Evolutionary conservation across 2,888 invertebrate genomes (phyloP), one percentile per base, ranked within the genome.

Genomic region (Hirtodrosophila trivittata): DNA sequence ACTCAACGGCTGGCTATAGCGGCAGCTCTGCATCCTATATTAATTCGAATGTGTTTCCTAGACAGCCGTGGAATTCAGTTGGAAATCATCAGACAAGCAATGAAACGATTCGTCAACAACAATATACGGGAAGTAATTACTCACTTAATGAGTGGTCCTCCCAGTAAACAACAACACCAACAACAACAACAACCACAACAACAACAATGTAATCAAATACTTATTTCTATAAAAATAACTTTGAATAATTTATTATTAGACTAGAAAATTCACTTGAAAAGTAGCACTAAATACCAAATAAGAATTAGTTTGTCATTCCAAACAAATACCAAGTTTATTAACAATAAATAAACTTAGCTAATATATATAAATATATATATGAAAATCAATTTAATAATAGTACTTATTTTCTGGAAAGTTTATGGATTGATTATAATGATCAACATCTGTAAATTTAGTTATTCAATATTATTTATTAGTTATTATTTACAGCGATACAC

Each of bases 121-220:
- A 60, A 60, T 84, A 84, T 60, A 57, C 84, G 50, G 82, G 84
- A 37, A 78, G 71, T 43, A 62, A 66, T 41, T 78, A 78, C 45
- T 76, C 82, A 51, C 51, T 81, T 13, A 82, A 81, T 52, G 85
- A 82, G 45, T 82, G 82, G 82, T 70, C 85, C 55, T 76, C 82
- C 51, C 85, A 84, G 68, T 75, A 55, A 72, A 47, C 2, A 46
- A 13, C 47, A 35, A n/a, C n/a, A n/a, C n/a, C n/a, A n/a, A n/a
- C n/a, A n/a, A n/a, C n/a, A n/a, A n/a, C n/a, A n/a, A n/a, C n/a
- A n/a, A n/a, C n/a, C n/a, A n/a, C n/a, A n/a, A n/a, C n/a, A n/a
- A n/a, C n/a, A n/a, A n/a, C n/a, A n/a, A n/a, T 58, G 46, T 54
- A 66, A 66, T 60, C 32, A 62, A 67, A 51, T 35, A 54, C 37